Conservation (phyloP, 2,888 invertebrate genomes). For the Pachycephus smyrnensis region DNA sequence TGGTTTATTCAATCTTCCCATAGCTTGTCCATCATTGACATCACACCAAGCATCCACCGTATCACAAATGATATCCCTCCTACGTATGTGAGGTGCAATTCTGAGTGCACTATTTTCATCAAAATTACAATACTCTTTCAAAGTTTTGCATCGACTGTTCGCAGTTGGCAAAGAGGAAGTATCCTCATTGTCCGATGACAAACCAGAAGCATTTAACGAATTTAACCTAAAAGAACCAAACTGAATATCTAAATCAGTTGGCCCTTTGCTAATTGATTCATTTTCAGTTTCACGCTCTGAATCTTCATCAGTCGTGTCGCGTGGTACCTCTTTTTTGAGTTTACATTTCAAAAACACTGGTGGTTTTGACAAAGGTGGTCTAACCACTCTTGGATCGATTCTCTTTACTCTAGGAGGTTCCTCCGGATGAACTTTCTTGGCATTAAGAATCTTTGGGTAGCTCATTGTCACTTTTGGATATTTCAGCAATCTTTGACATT, state of each 20-base stretch:
- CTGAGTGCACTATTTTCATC: conserved; percentile 61
- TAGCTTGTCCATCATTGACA: conserved; percentile 35
- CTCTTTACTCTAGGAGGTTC: conserved; percentile 28
- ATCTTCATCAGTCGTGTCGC: conserved; percentile 5
- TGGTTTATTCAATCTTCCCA: conserved; percentile 67
- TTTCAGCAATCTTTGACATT: conserved; percentile 42
- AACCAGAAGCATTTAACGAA: conserved; percentile 38
- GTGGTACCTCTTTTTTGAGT: conserved; percentile 26
- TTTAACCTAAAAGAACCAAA: conserved; percentile 49
- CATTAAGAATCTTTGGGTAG: conserved; percentile 51
- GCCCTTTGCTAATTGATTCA: not conserved
- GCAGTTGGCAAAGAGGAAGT: not conserved
- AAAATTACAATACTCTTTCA: conserved; percentile 59
- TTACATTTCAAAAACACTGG: conserved; percentile 58
- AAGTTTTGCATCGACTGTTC: conserved; percentile 39
- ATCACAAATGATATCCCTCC: conserved; percentile 71
- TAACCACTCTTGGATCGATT: conserved; percentile 38
- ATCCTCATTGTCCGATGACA: conserved; percentile 33
- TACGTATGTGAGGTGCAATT: conserved; percentile 62
- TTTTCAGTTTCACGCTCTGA: conserved; percentile 7
- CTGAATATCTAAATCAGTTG: conserved; percentile 61
- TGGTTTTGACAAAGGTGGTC: conserved; percentile 47
- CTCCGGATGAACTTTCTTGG: conserved; percentile 25
- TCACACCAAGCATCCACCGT: conserved; percentile 74
- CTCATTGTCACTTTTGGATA: conserved; percentile 52